phyloP scores from a whole-genome alignment of 1,140 invertebrate genomes.

The Heliothis subflexa region DNA sequence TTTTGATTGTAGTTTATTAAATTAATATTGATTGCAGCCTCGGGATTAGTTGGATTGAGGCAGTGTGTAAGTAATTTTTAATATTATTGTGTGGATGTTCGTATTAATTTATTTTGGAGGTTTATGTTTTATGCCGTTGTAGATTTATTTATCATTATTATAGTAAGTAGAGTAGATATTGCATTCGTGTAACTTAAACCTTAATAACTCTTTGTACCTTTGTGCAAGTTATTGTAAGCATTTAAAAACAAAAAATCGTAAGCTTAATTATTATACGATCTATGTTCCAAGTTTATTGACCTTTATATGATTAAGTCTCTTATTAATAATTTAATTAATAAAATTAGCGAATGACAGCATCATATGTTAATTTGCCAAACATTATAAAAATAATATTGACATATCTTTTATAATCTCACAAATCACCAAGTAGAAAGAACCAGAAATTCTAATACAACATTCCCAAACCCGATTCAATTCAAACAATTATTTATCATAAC shows the following conservation, averaged over 20 bases:
- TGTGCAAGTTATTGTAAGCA: too few relatives aligned
- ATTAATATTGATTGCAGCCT: constrained; percentile 30
- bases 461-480: neutral
- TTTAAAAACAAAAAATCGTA: too few relatives aligned
- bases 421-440: too few relatives aligned
- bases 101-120: too few relatives aligned
- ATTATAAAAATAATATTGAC: too few relatives aligned
- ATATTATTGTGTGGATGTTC: neutral
- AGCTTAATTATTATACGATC: neutral
- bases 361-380: constrained; percentile 12
- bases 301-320: constrained; percentile 17
- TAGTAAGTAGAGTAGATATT: too few relatives aligned
- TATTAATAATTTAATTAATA: constrained; percentile 27
- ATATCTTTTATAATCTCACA: too few relatives aligned
- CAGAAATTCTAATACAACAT: neutral
- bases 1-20: constrained; percentile 11
- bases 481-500: constrained; percentile 11
- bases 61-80: neutral
- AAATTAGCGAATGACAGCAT: constrained; percentile 27
- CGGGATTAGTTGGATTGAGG: constrained; percentile 1
- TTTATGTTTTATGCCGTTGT: too few relatives aligned
- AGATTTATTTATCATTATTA: too few relatives aligned
- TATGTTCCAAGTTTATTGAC: constrained; percentile 26
- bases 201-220: too few relatives aligned
- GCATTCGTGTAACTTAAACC: too few relatives aligned